These are phyloP conservation scores for Drosophila guanche DNA, from an alignment of 1,140 invertebrate genomes.

Conservation along the genomic window DNA sequence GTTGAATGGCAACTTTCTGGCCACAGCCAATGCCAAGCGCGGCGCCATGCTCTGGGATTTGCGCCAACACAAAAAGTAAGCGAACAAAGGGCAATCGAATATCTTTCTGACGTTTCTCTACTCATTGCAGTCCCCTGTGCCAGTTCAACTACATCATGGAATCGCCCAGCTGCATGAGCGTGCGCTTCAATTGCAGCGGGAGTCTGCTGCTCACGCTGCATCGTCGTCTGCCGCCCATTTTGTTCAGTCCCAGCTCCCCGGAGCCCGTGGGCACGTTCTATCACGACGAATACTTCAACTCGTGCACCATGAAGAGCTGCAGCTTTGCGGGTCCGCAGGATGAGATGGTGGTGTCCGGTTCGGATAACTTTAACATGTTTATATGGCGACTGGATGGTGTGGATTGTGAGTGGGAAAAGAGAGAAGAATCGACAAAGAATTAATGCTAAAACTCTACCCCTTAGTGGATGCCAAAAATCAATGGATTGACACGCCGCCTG, in stretches of 20 bases:
- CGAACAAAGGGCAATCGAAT: too few species aligned
- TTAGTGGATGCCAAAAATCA: conserved; percentile 82
- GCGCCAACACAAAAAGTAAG: conserved; percentile 87
- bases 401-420: conserved; percentile 83
- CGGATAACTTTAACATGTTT: conserved; percentile 97
- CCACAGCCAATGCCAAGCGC: conserved; percentile 94
- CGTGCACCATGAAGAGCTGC: conserved; percentile 98
- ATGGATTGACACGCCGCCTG: conserved; percentile 89
- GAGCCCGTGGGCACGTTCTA: conserved; percentile 93
- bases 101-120: background rate
- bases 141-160: conserved; percentile 89
- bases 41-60: conserved; percentile 95
- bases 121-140: conserved; percentile 85
- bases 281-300: conserved; percentile 96
- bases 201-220: conserved; percentile 92
- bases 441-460: background rate
- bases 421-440: too few species aligned
- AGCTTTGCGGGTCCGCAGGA: conserved; percentile 95
- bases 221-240: conserved; percentile 91
- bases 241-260: conserved; percentile 89
- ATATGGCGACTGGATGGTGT: conserved; percentile 92
- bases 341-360: conserved; percentile 95
- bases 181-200: conserved; percentile 92
- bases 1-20: conserved; percentile 90
- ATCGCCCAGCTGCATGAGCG: conserved; percentile 94